A percentile compares a stretch with the other conserved stretches of the same genome.
These are phyloP conservation scores for Cynocephalus volans DNA, from an alignment of 2,113 vertebrate genomes.

Conservation along the genomic window DNA sequence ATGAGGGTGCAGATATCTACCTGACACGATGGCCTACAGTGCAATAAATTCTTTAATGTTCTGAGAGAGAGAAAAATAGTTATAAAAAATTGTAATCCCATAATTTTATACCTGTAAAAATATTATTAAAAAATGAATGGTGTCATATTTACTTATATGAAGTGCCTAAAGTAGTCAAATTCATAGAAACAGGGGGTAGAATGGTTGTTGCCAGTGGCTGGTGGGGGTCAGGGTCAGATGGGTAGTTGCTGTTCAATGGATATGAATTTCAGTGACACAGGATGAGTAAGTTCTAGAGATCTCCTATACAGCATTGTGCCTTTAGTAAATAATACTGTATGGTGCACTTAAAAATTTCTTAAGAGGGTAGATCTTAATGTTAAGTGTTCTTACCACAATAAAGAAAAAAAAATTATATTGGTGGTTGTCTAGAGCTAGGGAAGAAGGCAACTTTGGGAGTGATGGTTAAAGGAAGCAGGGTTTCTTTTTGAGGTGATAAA, in stretches of 20 bases:
- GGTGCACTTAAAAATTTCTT: not conserved
- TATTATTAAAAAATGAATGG: not conserved
- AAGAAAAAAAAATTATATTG: not conserved
- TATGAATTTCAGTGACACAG: not conserved
- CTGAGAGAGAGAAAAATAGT: not conserved
- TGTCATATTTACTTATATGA: not conserved
- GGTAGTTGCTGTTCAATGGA: not conserved
- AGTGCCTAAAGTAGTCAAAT: not conserved
- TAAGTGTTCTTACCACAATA: not conserved
- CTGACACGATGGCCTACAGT: not conserved
- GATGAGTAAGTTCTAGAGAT: not conserved
- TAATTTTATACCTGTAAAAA: not conserved
- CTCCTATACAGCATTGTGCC: not conserved
- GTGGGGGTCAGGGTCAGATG: not conserved
- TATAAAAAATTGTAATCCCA: not conserved
- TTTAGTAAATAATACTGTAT: not conserved
- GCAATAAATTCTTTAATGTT: not conserved
- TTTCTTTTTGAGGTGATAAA: not conserved
- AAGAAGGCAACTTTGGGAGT: not conserved
- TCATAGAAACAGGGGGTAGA: not conserved
- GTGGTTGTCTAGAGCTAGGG: no score
- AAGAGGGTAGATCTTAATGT: not conserved
- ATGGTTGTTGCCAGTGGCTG: not conserved
- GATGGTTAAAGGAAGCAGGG: not conserved
- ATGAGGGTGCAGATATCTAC: no score